Base-by-base conservation (phyloP, 2,113 vertebrate species). In the Lonchura striata region DNA sequence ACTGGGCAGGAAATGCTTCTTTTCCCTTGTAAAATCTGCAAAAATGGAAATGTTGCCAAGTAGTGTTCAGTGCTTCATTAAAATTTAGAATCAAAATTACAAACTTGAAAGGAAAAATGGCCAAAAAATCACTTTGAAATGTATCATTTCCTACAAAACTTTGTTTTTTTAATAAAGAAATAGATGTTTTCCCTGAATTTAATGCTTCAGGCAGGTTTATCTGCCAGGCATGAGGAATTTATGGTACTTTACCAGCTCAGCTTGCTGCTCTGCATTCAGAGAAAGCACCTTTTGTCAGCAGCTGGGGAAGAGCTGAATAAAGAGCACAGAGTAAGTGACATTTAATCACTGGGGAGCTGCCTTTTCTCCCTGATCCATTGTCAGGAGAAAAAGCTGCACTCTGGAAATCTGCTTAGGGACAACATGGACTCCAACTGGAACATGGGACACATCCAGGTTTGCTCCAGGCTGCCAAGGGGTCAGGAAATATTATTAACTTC, bases 251-350 rank as follows among this genome's bases (percentile, higher is more conserved):
- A 41, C 35, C 37, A 52, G 27, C 71, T 46, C 56, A 41, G 72
- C 22, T 83, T 63, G 42, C 72, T 84, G 72, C 88, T 78, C 64
- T 50, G 54, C 8, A 52, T 25, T 54, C 86, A 86, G 44, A 90
- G 50, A 91, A 82, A 92, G 89, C 86, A 88, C 72, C 82, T 92
- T 95, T 84, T 96, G 91, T 74, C 88, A 88, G 70, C 76, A 80
- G 79, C 92, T 54, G 65, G 71, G 82, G 80, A 59, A 61, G 13
- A 50, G 86, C 50, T 52, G 76, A 83, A 92, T 50, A 28, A 77
- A 74, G 54, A 72, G 69, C 80, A 63, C 15, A 54, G 64, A 86
- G 0, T 12, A 82, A 90, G 27, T 63, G 76, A 28, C 91, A 81
- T 78, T 88, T 75, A 88, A 78, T 86, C 64, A 35, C 76, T 5